These are phyloP conservation scores for Colistium nudipinnis DNA, from an alignment of 2,113 vertebrate species.

Conservation along the genomic window DNA sequence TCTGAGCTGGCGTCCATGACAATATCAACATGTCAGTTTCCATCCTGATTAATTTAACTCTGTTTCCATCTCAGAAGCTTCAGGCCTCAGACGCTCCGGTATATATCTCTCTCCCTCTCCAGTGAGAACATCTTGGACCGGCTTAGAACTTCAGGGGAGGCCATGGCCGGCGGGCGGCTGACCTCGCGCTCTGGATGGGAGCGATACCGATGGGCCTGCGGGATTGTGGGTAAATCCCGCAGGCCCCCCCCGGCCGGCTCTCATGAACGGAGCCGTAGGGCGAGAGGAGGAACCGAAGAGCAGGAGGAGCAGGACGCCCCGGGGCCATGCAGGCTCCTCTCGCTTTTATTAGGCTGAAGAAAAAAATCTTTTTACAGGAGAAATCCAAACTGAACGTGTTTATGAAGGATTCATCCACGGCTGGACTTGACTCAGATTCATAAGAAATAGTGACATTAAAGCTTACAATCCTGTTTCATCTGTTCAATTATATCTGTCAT, in stretches of 20 bases:
- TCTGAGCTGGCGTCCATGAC: no score
- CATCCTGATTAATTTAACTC: no score
- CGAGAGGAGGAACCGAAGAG: constrained; percentile 35
- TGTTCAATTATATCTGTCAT: no score
- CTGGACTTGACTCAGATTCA: no score
- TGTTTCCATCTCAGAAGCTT: constrained; percentile 26
- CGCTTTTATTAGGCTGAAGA: no score
- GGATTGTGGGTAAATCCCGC: constrained; percentile 60
- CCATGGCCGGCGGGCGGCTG: constrained; percentile 59
- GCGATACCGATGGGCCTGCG: constrained; percentile 36
- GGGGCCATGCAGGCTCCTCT: constrained; percentile 47
- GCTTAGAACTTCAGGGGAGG: constrained; percentile 41
- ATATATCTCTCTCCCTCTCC: constrained; percentile 32
- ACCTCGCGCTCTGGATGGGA: constrained; percentile 54
- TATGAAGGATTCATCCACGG: no score
- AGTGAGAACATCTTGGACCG: constrained; percentile 32
- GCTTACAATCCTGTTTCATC: no score
- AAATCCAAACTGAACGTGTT: no score
- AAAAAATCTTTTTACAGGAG: no score
- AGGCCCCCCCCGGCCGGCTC: constrained; percentile 29
- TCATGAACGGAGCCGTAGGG: constrained; percentile 58
- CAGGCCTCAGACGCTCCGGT: background rate
- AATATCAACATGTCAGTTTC: no score
- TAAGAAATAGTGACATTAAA: no score
- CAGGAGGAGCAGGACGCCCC: constrained; percentile 52